A percentile compares a stretch with the other conserved stretches of the same genome.
Evolutionary conservation across 35 echinoderm and acorn worm genomes (phyloP).

Genomic region (Diadema setosum): DNA sequence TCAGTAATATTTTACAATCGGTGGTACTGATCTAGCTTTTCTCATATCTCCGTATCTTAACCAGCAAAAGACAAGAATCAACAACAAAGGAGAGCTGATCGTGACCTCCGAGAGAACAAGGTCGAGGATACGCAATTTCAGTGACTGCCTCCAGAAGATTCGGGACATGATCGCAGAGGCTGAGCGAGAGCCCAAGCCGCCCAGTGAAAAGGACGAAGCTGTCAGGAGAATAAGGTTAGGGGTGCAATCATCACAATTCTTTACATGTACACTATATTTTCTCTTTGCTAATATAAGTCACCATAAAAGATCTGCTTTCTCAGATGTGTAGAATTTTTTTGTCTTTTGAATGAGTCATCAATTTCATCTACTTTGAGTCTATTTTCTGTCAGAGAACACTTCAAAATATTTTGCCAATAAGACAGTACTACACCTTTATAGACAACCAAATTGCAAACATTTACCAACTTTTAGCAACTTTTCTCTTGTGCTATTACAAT

Average conservation of each 20-base stretch:
- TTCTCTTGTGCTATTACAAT: too few relatives aligned
- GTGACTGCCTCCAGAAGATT: conserved; percentile 86
- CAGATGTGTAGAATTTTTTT: too few relatives aligned
- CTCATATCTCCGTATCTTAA: not conserved
- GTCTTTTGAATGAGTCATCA: not conserved
- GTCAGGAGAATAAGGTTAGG: conserved; percentile 74
- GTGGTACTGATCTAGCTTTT: not conserved
- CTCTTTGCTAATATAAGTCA: too few relatives aligned
- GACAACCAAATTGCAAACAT: too few relatives aligned
- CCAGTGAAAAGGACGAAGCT: conserved; percentile 66
- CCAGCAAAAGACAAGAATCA: conserved; percentile 84
- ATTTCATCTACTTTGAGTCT: not conserved
- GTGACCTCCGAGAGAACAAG: conserved; percentile 76
- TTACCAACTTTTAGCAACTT: too few relatives aligned
- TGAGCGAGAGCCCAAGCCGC: conserved; percentile 75
- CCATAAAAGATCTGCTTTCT: too few relatives aligned
- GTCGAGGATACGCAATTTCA: conserved; percentile 81
- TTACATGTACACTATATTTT: too few relatives aligned
- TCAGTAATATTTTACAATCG: too few relatives aligned
- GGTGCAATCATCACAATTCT: too few relatives aligned
- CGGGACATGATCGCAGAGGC: conserved; percentile 76
- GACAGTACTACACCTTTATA: too few relatives aligned
- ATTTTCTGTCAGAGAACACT: too few relatives aligned
- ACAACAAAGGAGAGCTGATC: conserved; percentile 65
- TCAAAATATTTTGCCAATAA: too few relatives aligned